phyloP scores from a whole-genome alignment of 2,797 vertebrate genomes.

The Columba guinea region DNA sequence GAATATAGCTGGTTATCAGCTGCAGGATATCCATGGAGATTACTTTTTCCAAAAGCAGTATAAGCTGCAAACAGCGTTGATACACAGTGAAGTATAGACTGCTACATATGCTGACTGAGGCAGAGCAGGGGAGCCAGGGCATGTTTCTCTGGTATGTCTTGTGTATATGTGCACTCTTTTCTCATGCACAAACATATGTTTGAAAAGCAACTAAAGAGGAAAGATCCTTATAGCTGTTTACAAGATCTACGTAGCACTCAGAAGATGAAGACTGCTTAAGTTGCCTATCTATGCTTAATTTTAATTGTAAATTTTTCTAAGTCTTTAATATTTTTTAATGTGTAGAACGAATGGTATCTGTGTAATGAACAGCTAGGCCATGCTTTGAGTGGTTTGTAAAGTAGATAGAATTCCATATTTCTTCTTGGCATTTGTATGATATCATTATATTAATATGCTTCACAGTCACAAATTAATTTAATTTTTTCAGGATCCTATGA shows the following conservation, averaged over 20 bases:
- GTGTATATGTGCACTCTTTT: neutral
- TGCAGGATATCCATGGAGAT: neutral
- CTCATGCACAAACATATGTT: neutral
- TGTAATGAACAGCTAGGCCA: neutral
- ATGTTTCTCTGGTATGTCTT: neutral
- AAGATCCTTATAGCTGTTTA: neutral
- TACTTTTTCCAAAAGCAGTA: neutral
- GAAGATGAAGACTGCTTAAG: neutral
- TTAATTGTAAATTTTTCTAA: neutral
- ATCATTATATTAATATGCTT: neutral
- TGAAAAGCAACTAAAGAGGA: neutral
- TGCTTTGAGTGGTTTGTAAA: neutral
- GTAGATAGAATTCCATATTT: neutral
- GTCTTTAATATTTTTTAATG: neutral
- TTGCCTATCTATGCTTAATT: neutral
- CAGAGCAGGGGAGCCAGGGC: neutral
- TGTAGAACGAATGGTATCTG: neutral
- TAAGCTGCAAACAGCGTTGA: neutral
- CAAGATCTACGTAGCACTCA: neutral
- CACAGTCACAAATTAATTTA: neutral
- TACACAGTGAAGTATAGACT: neutral
- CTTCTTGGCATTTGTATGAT: neutral
- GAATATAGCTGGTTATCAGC: neutral
- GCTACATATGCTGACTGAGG: neutral
- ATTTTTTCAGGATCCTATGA: neutral